These are phyloP conservation scores for Drosophila murphyi DNA, from an alignment of 1,140 invertebrate species.

Conservation along the genomic window DNA sequence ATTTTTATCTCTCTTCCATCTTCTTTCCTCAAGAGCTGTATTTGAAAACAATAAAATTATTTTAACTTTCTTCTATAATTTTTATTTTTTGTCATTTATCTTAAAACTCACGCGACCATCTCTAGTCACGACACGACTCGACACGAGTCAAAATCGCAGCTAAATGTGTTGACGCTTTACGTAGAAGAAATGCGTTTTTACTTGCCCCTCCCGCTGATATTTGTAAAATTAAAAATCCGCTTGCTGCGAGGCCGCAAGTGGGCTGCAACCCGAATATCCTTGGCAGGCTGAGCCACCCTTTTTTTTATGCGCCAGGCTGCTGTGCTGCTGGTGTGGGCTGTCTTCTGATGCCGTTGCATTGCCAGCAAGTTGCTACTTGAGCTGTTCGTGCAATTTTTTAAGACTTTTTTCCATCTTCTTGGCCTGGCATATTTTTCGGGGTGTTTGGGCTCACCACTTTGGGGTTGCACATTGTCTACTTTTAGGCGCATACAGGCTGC, in stretches of 20 bases:
- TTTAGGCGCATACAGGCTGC: slow-evolving; percentile 39
- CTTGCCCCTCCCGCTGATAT: slow-evolving; percentile 27
- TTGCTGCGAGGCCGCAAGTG: slow-evolving; percentile 42
- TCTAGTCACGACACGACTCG: not conserved
- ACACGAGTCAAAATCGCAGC: slow-evolving; percentile 7
- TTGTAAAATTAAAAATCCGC: slow-evolving; percentile 47
- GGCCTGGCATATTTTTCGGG: slow-evolving; percentile 50
- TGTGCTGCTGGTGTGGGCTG: slow-evolving; percentile 51
- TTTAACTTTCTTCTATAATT: not conserved
- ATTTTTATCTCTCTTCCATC: no score
- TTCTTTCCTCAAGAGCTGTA: no score
- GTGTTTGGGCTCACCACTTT: slow-evolving; percentile 51
- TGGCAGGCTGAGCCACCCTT: slow-evolving; percentile 56
- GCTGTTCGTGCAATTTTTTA: slow-evolving; percentile 51
- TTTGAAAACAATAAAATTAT: no score
- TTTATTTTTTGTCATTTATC: not conserved
- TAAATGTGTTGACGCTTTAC: slow-evolving; percentile 7
- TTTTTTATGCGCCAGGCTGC: not conserved
- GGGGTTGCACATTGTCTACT: slow-evolving; percentile 66
- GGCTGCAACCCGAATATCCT: slow-evolving; percentile 49
- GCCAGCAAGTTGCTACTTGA: slow-evolving; percentile 58
- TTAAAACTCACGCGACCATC: slow-evolving; percentile 4
- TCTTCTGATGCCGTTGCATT: slow-evolving; percentile 69
- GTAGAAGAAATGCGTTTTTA: slow-evolving; percentile 65
- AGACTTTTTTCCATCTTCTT: slow-evolving; percentile 63